Conservation (phyloP, 2,888 invertebrate genomes). For the Petrophora chlorosata region DNA sequence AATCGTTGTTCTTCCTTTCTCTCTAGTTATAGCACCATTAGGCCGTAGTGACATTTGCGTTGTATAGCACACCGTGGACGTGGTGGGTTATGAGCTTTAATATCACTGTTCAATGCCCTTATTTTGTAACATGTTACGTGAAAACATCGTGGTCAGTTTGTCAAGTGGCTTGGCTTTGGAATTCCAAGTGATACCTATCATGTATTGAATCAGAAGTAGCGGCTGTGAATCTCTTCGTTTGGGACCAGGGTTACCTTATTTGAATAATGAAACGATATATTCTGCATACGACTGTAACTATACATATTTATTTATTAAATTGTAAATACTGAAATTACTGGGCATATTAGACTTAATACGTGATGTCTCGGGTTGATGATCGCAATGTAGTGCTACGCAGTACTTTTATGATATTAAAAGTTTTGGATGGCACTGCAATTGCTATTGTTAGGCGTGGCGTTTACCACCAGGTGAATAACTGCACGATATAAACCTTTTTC, state of each 20-base stretch:
- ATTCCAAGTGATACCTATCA: slow-evolving; percentile 42
- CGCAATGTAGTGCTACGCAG: too few species aligned
- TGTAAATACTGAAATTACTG: too few species aligned
- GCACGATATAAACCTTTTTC: too few species aligned
- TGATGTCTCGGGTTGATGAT: too few species aligned
- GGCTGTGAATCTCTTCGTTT: slow-evolving; percentile 13
- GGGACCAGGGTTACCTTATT: background rate
- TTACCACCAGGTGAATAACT: too few species aligned
- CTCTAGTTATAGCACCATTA: background rate
- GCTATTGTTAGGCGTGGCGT: too few species aligned
- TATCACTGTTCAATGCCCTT: slow-evolving; percentile 35
- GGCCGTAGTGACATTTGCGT: background rate
- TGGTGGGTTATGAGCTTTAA: background rate
- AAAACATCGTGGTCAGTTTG: slow-evolving; percentile 41
- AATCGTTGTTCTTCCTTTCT: too few species aligned
- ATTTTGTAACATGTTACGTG: slow-evolving; percentile 50
- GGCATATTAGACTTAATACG: too few species aligned
- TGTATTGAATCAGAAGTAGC: slow-evolving; percentile 39
- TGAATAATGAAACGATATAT: too few species aligned
- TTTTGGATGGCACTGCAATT: too few species aligned
- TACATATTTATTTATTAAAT: too few species aligned
- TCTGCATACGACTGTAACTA: background rate
- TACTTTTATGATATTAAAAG: too few species aligned
- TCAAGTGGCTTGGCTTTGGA: slow-evolving; percentile 38
- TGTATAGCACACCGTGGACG: background rate